phyloP scores from a whole-genome alignment of 2,797 vertebrate species.

The Centropyge bicolor region DNA sequence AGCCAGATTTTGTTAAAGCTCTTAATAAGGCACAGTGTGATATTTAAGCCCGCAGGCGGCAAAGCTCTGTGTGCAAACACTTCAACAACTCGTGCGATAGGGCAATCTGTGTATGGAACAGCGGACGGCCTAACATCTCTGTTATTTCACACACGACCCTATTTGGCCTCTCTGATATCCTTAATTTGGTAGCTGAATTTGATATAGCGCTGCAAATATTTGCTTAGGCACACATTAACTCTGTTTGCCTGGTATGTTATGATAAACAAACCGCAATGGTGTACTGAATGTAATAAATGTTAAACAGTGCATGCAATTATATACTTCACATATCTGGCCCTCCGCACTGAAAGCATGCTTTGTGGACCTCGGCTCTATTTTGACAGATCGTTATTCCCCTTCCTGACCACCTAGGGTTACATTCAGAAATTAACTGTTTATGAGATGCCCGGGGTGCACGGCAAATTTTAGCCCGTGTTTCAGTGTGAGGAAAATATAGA shows the following conservation, averaged over 20 bases:
- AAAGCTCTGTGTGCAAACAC: constrained; percentile 83
- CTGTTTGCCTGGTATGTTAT: constrained; percentile 83
- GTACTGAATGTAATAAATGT: constrained; percentile 85
- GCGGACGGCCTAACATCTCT: constrained; percentile 78
- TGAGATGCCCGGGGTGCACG: constrained; percentile 62
- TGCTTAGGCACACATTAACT: constrained; percentile 80
- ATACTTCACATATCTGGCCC: constrained; percentile 79
- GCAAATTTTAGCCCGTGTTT: constrained; percentile 55
- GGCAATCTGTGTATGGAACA: constrained; percentile 78
- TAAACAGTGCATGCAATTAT: constrained; percentile 86
- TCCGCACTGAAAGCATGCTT: constrained; percentile 79
- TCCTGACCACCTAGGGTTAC: constrained; percentile 76
- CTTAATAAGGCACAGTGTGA: constrained; percentile 84
- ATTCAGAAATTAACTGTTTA: constrained; percentile 78
- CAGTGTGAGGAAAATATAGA: constrained; percentile 49
- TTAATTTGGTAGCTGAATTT: constrained; percentile 84
- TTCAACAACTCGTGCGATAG: constrained; percentile 78
- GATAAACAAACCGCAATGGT: constrained; percentile 86
- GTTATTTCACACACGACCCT: constrained; percentile 82
- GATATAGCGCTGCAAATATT: constrained; percentile 87
- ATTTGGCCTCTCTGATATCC: constrained; percentile 85
- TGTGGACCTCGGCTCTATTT: constrained; percentile 78
- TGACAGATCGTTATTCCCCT: constrained; percentile 83
- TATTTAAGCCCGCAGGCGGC: constrained; percentile 80
- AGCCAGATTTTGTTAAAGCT: constrained; percentile 85